Base-by-base conservation (phyloP, 2,797 vertebrate species). In the Lutjanus argentimaculatus region DNA sequence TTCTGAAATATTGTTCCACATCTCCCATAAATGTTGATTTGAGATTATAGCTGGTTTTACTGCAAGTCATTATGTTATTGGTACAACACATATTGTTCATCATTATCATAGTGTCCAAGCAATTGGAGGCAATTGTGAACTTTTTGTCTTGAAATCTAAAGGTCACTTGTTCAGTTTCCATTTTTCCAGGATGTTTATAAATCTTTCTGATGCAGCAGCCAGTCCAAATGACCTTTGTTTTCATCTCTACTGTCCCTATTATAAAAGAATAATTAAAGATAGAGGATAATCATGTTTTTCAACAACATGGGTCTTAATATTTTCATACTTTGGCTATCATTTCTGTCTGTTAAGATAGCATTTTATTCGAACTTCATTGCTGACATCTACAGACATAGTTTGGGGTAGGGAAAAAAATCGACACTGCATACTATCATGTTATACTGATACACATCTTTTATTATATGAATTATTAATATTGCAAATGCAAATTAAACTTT, bases 1-100 rank as follows among this genome's bases (percentile, higher is more conserved):
- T 40, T 74, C 52, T 76, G 43, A 78, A 67, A 75, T 74, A 56
- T 74, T 75, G 66, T 66, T 67, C 65, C n/a, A 59, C 45, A 71
- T 15, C 19, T 40, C 21, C 8, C 15, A 56, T 59, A 30, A 70
- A 72, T 65, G 67, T 22, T 77, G 17, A 75, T 66, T 62, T 64
- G 25, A 55, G 36, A 67, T 78, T 67, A 36, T 51, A 30, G 25
- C 53, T 61, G 57, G 2, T 77, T 75, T 61, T 53, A 51, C 45
- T 43, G 49, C 30, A 36, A n/a, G 30, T 52, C 4, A n/a, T 58
- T 11, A 17, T 14, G 12, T 53, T 13, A 45, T 36, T 53, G 55
- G 5, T 53, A 5, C 45, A 36, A 36, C 30, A 6, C 4, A 2
- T 21, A 12, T 64, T 25, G 22, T 14, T 52, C 21, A 8, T 43